Percentiles rank a stretch among this genome's conserved stretches.
These are phyloP conservation scores for Toxotes jaculatrix DNA, from an alignment of 2,113 vertebrate genomes.

Conservation along the genomic window DNA sequence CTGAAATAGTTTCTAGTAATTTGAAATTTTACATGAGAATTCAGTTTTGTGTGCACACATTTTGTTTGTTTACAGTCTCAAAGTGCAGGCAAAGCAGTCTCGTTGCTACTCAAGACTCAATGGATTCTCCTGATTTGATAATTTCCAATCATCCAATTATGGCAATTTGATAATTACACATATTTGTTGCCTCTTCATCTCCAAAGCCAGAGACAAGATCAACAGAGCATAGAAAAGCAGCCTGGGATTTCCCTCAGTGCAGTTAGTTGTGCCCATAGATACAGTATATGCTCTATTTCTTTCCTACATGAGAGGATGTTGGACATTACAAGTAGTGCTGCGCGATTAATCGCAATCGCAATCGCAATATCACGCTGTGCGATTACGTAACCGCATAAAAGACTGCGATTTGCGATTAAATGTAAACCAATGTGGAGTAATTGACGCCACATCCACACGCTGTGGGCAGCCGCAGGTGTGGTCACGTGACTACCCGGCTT, in stretches of 20 bases:
- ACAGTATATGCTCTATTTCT: neutral
- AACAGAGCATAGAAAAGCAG: too few relatives aligned
- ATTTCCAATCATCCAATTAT: constrained; percentile 52
- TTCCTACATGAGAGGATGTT: neutral
- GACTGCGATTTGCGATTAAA: too few relatives aligned
- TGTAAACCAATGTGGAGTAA: too few relatives aligned
- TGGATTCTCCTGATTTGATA: constrained; percentile 26
- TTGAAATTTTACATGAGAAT: neutral
- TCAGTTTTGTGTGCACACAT: neutral
- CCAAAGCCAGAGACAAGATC: constrained; percentile 6
- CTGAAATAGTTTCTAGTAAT: neutral
- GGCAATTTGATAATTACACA: constrained; percentile 67
- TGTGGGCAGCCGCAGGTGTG: too few relatives aligned
- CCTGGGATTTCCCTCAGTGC: too few relatives aligned
- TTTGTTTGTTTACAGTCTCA: constrained; percentile 19
- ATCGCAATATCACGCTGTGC: too few relatives aligned
- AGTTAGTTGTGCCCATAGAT: neutral
- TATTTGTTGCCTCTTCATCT: constrained; percentile 31
- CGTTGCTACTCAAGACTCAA: neutral
- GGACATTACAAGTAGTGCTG: neutral
- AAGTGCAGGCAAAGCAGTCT: neutral
- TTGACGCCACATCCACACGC: too few relatives aligned
- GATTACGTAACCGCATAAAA: too few relatives aligned
- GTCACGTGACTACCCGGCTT: too few relatives aligned
- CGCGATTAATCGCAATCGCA: too few relatives aligned